Conservation (phyloP, 2,113 vertebrate species). For the Larimichthys polyactis region DNA sequence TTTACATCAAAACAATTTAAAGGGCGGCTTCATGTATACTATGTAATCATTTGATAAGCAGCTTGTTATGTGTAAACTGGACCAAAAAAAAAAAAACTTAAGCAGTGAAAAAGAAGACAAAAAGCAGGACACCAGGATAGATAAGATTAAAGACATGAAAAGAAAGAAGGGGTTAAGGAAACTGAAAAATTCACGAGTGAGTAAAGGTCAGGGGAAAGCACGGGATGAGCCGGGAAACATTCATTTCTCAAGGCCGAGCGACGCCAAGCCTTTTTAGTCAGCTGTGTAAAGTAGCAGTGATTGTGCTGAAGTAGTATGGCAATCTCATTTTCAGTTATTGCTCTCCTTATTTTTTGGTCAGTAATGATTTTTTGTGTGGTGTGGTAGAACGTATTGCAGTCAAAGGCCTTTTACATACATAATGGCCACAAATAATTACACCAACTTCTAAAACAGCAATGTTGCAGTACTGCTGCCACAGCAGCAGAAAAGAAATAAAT, state of each 20-base stretch:
- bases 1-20: conserved; percentile 20
- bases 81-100: conserved; percentile 39
- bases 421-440: conserved; percentile 62
- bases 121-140: conserved; percentile 19
- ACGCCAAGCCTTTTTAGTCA: conserved; percentile 33
- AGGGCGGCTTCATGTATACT: conserved; percentile 34
- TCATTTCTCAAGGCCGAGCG: conserved; percentile 57
- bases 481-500: conserved; percentile 78
- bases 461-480: conserved; percentile 58
- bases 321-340: conserved; percentile 72
- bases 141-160: conserved; percentile 8
- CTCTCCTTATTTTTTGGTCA: conserved; percentile 79
- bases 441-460: conserved; percentile 56
- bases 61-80: conserved; percentile 50
- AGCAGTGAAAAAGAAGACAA: conserved; percentile 23
- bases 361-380: conserved; percentile 60
- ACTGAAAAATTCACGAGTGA: conserved; percentile 19
- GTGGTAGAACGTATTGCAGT: conserved; percentile 73
- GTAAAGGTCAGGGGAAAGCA: background rate
- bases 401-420: conserved; percentile 60
- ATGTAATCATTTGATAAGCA: conserved; percentile 46
- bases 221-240: conserved; percentile 49
- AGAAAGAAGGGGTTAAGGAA: background rate
- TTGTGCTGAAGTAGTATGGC: conserved; percentile 75
- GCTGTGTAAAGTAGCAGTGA: conserved; percentile 70